Evolutionary conservation across 2,888 invertebrate species (phyloP).

Genomic region (Eristalinus aeneus): DNA sequence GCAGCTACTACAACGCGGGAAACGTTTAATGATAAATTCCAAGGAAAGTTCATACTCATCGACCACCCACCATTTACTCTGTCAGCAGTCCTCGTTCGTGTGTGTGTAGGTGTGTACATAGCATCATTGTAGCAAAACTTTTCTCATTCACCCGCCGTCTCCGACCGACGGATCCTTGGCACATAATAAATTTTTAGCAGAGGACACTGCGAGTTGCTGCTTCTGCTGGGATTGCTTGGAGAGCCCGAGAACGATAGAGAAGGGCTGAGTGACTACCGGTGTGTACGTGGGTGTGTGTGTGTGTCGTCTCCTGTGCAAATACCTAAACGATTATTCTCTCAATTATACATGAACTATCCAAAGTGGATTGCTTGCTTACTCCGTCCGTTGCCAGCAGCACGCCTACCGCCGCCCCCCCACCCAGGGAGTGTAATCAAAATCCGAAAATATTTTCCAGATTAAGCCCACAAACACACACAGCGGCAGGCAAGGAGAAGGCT

Average conservation of each 20-base stretch:
- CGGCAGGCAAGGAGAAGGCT: neutral
- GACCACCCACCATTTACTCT: neutral
- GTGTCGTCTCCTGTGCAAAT: conserved; percentile 43
- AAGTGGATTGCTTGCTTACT: conserved; percentile 20
- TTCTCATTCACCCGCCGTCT: conserved; percentile 23
- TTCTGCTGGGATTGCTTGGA: neutral
- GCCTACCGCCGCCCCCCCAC: neutral
- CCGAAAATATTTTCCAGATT: conserved; percentile 52
- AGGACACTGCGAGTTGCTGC: conserved; percentile 34
- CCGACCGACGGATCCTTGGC: conserved; percentile 54
- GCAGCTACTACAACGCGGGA: conserved; percentile 42
- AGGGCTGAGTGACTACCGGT: neutral
- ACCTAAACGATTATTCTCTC: conserved; percentile 66
- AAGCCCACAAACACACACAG: conserved; percentile 12
- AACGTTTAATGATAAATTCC: conserved; percentile 70
- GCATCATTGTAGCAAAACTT: conserved; percentile 61
- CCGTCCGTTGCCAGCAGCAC: neutral
- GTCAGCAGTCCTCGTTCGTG: neutral
- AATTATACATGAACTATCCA: conserved; percentile 63
- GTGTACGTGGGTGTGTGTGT: neutral
- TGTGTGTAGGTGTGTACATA: conserved; percentile 18
- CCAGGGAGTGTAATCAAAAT: conserved; percentile 37
- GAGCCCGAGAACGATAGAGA: neutral
- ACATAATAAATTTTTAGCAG: conserved; percentile 64
- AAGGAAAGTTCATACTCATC: conserved; percentile 38